Conservation (phyloP, 2,888 invertebrate species). For the Drosophila hamatofila region DNA sequence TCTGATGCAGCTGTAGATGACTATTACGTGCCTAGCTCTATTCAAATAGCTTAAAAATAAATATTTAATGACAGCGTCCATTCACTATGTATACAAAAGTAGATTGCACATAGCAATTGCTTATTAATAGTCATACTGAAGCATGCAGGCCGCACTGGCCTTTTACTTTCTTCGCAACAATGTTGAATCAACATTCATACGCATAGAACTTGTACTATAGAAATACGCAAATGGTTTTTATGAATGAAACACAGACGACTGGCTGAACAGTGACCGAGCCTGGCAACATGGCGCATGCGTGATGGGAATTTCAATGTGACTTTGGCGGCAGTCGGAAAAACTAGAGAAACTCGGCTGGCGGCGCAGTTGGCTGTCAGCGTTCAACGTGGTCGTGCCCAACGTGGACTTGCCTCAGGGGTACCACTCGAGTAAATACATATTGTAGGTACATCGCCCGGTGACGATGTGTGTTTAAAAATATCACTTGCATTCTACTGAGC, state of each 20-base stretch:
- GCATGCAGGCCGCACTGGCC: slow-evolving; percentile 7
- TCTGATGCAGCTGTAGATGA: neutral
- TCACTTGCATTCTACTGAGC: slow-evolving; percentile 46
- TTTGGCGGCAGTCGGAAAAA: slow-evolving; percentile 62
- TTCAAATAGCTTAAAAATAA: neutral
- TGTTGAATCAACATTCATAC: slow-evolving; percentile 51
- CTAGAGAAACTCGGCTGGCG: slow-evolving; percentile 58
- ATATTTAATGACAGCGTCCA: slow-evolving; percentile 1
- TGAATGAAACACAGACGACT: slow-evolving; percentile 65
- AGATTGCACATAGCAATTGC: slow-evolving; percentile 53
- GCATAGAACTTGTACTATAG: neutral
- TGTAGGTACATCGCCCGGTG: slow-evolving; percentile 18
- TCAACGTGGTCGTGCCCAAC: slow-evolving; percentile 68
- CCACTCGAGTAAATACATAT: slow-evolving; percentile 2
- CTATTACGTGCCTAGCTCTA: neutral
- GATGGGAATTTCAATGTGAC: slow-evolving; percentile 26
- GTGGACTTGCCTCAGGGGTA: slow-evolving; percentile 39
- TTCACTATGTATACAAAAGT: slow-evolving; percentile 33
- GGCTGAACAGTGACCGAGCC: slow-evolving; percentile 27
- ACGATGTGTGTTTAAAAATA: slow-evolving; percentile 51
- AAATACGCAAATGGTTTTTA: slow-evolving; percentile 59
- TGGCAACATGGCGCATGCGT: slow-evolving; percentile 70
- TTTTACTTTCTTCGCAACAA: slow-evolving; percentile 48
- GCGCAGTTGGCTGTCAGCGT: slow-evolving; percentile 74
- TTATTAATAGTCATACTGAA: slow-evolving; percentile 42